Evolutionary conservation across 2,888 invertebrate genomes (phyloP).

Genomic region (Drosophila buzzatii): DNA sequence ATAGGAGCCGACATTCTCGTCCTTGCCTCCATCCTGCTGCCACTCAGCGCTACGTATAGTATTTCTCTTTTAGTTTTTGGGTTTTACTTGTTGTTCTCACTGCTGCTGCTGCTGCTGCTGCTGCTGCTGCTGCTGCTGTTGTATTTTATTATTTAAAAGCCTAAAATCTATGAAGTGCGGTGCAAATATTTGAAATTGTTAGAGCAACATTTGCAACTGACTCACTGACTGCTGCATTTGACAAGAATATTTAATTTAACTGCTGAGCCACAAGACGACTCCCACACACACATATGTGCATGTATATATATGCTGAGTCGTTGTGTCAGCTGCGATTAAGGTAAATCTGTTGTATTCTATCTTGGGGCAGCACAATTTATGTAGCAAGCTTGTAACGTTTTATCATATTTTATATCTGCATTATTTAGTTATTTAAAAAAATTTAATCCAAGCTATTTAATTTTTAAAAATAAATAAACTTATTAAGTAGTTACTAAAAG

Average conservation of each 20-base stretch:
- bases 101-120: constrained; percentile 9
- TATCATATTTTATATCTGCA: too few relatives aligned
- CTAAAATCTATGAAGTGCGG: constrained; percentile 79
- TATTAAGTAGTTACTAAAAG: too few relatives aligned
- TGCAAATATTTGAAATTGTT: constrained; percentile 77
- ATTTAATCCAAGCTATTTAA: too few relatives aligned
- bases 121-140: constrained; percentile 33
- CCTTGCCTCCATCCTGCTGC: constrained; percentile 25
- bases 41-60: constrained; percentile 38
- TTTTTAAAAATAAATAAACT: too few relatives aligned
- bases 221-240: constrained; percentile 72
- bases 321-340: constrained; percentile 6
- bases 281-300: background rate
- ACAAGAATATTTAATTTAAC: constrained; percentile 77
- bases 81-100: constrained; percentile 19
- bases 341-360: background rate
- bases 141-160: constrained; percentile 79
- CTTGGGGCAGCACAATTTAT: background rate
- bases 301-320: constrained; percentile 24
- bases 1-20: constrained; percentile 38
- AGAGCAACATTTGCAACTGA: constrained; percentile 68
- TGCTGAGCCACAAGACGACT: constrained; percentile 25
- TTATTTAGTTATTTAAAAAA: too few relatives aligned
- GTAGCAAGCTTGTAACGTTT: background rate
- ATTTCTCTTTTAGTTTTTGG: constrained; percentile 38